Evolutionary conservation across 2,113 vertebrate species (phyloP), one percentile per base, ranked within the genome.

Genomic region (Hyla sarda): DNA sequence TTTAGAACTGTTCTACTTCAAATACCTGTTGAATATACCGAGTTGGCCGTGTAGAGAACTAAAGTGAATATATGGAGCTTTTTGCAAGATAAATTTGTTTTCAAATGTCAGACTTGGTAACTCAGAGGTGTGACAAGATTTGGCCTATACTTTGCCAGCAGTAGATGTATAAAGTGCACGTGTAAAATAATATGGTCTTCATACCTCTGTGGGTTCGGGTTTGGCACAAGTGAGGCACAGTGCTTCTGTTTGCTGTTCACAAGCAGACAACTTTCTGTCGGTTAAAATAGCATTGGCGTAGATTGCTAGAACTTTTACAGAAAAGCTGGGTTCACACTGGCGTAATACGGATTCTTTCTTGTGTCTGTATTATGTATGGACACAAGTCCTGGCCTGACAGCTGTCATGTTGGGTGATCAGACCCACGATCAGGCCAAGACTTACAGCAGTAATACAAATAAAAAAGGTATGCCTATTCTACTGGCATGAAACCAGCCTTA

Each of bases 41-140:
- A 60, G 45, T 14, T 62, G 73, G 74, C 73, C 9, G 45, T 16
- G 1, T 30, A 5, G 58, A 47, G 56, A 30, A 47, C 10, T 30
- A 45, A 34, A 41, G 34, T 45, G 25, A 80, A 41, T 41, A 58
- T 80, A 45, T 60, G 5, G 32, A 28, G 14, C 56, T 81, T n/a
- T 82, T 82, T 82, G 60, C 41, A 52, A 67, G 28, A 50, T 69
- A 69, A 50, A 69, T 82, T 82, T 71, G 41, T 82, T 82, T 67
- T 82, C 69, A 69, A 82, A 32, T 82, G 45, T 69, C 80, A 69
- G 16, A 50, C 80, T 48, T 13, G 9, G 62, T 82, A 69, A 32
- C 25, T 82, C 80, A 50, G 67, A 82, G 62, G 60, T 69, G 80
- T 69, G 80, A 82, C 62, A 19, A 65, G 78, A 81, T 81, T 45